Evolutionary conservation across 2,797 vertebrate species (phyloP).

Genomic region (Xiphorhynchus erythropygius): DNA sequence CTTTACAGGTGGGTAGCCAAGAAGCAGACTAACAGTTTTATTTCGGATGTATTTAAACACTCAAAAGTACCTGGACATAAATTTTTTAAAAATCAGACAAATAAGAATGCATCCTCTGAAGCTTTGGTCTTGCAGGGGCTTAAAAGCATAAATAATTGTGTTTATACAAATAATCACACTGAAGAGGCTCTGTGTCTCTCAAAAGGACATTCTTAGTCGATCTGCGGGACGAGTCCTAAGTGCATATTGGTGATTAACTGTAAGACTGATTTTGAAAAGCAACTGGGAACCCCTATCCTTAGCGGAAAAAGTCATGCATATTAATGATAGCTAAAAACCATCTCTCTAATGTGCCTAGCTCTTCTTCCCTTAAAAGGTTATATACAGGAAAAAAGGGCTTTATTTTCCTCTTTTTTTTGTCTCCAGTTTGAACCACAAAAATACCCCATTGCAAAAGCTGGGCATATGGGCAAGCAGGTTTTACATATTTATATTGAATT

Average conservation of each 20-base stretch:
- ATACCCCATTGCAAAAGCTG: background rate
- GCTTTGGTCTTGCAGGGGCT: background rate
- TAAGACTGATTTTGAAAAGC: background rate
- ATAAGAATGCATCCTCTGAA: background rate
- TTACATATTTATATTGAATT: constrained; percentile 51
- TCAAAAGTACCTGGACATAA: background rate
- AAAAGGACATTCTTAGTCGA: background rate
- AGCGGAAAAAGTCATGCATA: background rate
- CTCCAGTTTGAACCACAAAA: background rate
- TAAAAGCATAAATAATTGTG: background rate
- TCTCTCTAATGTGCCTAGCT: background rate
- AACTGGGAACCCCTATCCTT: background rate
- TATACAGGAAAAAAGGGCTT: background rate
- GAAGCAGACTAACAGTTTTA: background rate
- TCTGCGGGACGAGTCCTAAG: background rate
- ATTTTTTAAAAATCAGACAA: background rate
- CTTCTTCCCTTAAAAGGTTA: background rate
- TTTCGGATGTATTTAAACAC: background rate
- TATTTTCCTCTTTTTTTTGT: background rate
- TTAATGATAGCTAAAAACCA: background rate
- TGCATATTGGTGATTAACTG: background rate
- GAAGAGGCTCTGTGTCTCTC: background rate
- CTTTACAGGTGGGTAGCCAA: background rate
- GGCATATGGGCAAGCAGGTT: background rate
- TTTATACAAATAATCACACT: background rate